A percentile compares a stretch with the other conserved stretches of the same genome.
These are phyloP conservation scores for Microtus californicus DNA, from an alignment of 2,797 vertebrate genomes.

Conservation along the genomic window DNA sequence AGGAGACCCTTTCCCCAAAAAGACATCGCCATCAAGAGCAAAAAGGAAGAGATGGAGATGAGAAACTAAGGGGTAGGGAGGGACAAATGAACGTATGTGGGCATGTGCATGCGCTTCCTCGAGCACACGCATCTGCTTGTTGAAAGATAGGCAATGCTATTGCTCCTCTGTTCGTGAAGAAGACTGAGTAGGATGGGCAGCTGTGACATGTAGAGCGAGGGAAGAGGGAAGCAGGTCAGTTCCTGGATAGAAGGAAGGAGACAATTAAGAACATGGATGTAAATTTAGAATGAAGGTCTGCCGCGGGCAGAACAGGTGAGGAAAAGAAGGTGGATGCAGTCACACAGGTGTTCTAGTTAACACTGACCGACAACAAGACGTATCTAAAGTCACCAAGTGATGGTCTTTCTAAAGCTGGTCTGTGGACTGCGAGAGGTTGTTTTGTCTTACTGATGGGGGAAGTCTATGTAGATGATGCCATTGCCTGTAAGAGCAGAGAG, in stretches of 20 bases:
- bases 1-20: not conserved
- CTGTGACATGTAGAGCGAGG: not conserved
- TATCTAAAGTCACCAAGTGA: not conserved
- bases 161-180: not conserved
- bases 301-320: not conserved
- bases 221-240: not conserved
- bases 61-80: not conserved
- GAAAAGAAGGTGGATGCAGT: not conserved
- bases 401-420: not conserved
- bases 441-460: not conserved
- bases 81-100: fast-evolving
- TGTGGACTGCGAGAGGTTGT: not conserved
- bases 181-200: not conserved
- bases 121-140: not conserved
- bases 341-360: not conserved
- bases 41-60: not conserved
- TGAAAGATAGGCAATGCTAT: constrained; percentile 22
- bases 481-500: not conserved
- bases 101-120: no score
- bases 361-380: no score
- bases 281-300: not conserved
- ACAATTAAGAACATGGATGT: not conserved
- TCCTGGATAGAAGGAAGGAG: not conserved
- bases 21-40: not conserved
- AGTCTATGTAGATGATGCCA: not conserved